A percentile compares a stretch with the other conserved stretches of the same genome.
Conservation (phyloP, 2,888 invertebrate genomes). For the Amiota minor region DNA sequence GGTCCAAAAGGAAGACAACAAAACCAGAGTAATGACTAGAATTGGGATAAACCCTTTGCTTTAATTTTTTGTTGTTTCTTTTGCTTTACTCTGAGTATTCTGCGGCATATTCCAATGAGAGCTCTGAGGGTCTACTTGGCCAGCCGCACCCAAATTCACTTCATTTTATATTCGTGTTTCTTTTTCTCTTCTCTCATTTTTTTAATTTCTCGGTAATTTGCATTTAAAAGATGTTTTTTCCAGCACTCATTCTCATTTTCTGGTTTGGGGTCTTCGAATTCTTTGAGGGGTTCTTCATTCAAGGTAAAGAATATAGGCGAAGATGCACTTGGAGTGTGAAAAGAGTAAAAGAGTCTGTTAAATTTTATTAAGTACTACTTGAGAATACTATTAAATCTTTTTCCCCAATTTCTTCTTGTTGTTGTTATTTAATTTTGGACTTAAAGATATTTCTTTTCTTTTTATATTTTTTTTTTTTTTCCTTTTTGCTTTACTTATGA, state of each 20-base stretch:
- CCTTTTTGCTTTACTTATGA: conserved; percentile 52
- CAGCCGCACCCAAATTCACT: conserved; percentile 17
- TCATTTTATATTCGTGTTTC: conserved; percentile 23
- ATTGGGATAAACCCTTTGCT: conserved; percentile 56
- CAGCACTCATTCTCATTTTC: conserved; percentile 31
- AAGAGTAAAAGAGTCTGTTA: conserved; percentile 52
- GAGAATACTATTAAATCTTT: conserved; percentile 41
- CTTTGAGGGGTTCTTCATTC: no score
- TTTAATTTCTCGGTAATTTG: conserved; percentile 63
- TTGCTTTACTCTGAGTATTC: neutral
- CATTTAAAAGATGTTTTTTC: conserved; percentile 54
- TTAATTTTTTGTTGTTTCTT: conserved; percentile 36
- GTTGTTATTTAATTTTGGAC: conserved; percentile 57
- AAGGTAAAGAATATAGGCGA: no score
- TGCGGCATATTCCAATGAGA: conserved; percentile 3
- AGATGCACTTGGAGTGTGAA: no score
- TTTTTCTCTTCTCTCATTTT: conserved; percentile 23
- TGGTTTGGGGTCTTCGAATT: no score
- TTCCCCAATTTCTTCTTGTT: conserved; percentile 24
- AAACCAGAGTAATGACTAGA: conserved; percentile 3
- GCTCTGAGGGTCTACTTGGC: neutral
- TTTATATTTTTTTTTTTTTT: no score
- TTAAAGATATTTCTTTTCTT: conserved; percentile 47
- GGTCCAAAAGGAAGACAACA: neutral
- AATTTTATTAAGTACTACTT: conserved; percentile 55